Conservation (phyloP, 2,113 vertebrate genomes). For the Hemichromis elongatus region DNA sequence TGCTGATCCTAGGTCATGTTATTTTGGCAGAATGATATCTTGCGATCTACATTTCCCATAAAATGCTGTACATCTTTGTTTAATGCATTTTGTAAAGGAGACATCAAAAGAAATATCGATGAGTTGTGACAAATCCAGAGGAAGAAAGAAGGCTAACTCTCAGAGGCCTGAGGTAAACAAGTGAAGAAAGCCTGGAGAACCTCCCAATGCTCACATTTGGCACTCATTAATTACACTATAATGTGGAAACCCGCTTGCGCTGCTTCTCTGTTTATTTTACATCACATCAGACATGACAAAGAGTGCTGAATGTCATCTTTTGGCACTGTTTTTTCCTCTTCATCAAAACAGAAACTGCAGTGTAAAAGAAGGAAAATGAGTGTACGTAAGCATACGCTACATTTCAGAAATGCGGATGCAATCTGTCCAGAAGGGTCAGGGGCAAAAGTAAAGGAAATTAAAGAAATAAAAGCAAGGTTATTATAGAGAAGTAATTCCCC, state of each 20-base stretch:
- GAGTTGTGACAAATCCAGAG: not conserved
- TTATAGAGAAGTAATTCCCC: not conserved
- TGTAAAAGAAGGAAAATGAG: not conserved
- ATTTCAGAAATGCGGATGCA: not conserved
- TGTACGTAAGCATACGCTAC: not conserved
- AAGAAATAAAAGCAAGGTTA: conserved; percentile 5
- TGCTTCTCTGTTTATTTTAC: not conserved
- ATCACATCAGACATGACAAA: not conserved
- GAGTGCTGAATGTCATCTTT: not conserved
- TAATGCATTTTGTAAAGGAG: not conserved
- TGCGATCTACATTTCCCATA: not conserved
- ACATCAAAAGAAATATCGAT: not conserved
- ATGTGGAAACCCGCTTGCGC: not conserved
- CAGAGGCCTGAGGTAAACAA: not conserved
- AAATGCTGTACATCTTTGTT: not conserved
- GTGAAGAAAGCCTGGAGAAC: not conserved
- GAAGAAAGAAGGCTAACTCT: not conserved
- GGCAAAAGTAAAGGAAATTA: not conserved
- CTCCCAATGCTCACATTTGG: not conserved
- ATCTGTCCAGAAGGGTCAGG: not conserved
- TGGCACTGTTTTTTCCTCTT: not conserved
- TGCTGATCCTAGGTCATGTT: not conserved
- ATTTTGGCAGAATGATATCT: not conserved
- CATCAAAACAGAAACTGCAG: conserved; percentile 11
- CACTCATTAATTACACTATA: not conserved